These are phyloP conservation scores for Mustela erminea DNA, from an alignment of 2,797 vertebrate species.

Conservation along the genomic window DNA sequence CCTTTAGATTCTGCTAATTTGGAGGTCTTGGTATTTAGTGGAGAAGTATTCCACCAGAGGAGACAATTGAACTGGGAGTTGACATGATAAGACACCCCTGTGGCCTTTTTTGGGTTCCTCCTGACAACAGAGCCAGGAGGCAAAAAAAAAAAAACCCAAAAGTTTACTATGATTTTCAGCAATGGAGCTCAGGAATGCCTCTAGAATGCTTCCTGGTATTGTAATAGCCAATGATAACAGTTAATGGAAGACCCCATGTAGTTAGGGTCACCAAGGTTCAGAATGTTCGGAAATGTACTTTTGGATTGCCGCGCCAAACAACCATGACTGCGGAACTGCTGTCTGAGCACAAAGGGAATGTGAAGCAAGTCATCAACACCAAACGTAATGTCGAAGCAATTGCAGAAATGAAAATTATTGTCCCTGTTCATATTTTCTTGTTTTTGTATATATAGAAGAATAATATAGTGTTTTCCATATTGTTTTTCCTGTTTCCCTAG, in stretches of 20 bases:
- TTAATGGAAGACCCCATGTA: neutral
- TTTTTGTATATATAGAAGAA: neutral
- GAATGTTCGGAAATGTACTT: neutral
- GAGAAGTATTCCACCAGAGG: neutral
- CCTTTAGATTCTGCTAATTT: conserved; percentile 40
- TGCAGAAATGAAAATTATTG: conserved; percentile 3
- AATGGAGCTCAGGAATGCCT: neutral
- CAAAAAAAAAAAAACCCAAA: neutral
- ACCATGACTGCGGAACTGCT: neutral
- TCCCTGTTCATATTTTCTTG: conserved; percentile 16
- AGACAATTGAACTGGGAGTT: conserved; percentile 25
- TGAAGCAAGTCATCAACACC: neutral
- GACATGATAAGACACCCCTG: neutral
- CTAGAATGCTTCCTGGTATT: neutral
- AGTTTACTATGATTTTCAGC: neutral
- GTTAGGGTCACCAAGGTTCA: neutral
- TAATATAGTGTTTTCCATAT: neutral
- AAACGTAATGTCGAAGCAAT: neutral
- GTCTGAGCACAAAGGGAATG: neutral
- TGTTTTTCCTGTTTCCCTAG: neutral
- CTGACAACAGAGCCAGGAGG: neutral
- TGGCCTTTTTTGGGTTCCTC: neutral
- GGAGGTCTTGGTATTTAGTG: neutral
- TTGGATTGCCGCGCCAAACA: neutral
- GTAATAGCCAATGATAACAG: neutral